Evolutionary conservation across 2,888 invertebrate species (phyloP).

Genomic region (Philereme transversata): DNA sequence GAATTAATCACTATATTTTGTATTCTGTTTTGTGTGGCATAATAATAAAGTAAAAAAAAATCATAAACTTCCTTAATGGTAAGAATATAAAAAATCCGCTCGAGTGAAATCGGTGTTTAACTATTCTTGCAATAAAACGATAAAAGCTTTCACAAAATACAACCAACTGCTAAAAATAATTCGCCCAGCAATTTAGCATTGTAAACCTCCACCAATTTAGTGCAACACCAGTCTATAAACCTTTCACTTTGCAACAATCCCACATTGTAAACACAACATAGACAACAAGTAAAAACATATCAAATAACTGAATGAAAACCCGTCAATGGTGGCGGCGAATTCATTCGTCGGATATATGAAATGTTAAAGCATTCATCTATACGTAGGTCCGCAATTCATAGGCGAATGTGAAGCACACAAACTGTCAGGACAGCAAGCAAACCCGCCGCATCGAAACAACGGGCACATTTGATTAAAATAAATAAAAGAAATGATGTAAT

Average conservation of each 20-base stretch:
- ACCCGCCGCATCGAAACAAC: slow-evolving; percentile 73
- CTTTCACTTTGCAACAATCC: slow-evolving; percentile 52
- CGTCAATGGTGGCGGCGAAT: slow-evolving; percentile 67
- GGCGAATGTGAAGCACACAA: slow-evolving; percentile 68
- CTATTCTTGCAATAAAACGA: no score
- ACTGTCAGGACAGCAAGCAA: slow-evolving; percentile 66
- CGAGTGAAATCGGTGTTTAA: no score
- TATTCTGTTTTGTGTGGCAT: no score
- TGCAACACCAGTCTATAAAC: slow-evolving; percentile 39
- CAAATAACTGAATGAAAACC: slow-evolving; percentile 71
- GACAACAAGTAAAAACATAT: slow-evolving; percentile 68
- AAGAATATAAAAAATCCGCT: no score
- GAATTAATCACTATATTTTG: no score
- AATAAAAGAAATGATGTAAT: slow-evolving; percentile 71
- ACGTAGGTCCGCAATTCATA: slow-evolving; percentile 74
- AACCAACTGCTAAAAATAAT: slow-evolving; percentile 12
- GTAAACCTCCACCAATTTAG: slow-evolving; percentile 35
- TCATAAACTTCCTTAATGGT: no score
- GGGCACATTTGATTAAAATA: slow-evolving; percentile 77
- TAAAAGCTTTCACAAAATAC: background rate
- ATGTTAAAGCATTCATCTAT: slow-evolving; percentile 81
- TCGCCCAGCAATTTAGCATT: slow-evolving; percentile 17
- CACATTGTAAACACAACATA: slow-evolving; percentile 50
- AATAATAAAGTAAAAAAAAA: no score
- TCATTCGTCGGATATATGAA: slow-evolving; percentile 80